Evolutionary conservation across 2,888 invertebrate genomes (phyloP), one percentile per base, ranked within the genome.

Genomic region (Tachina grossa): DNA sequence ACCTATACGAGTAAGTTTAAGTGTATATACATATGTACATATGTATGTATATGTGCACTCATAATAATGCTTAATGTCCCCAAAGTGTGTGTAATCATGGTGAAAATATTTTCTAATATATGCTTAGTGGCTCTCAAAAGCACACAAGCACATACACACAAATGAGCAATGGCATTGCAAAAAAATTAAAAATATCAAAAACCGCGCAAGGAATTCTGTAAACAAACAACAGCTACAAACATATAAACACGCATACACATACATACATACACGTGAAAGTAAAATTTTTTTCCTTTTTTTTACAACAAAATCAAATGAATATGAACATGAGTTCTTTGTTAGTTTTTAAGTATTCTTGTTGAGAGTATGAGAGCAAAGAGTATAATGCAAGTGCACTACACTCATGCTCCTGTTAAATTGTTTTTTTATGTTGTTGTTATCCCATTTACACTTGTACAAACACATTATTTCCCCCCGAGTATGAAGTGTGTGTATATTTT

Each of bases 81-180:
- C 71, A 71, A 82, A 76, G 82, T 82, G 82, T 65, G 82, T 76
- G 76, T 71, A 82, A 71, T 82, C 76, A 82, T 65, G 49, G 8
- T 43, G 76, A 82, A 82, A 71, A 71, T 76, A 71, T 77, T 71
- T 82, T 82, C 65, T 82, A 82, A 82, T 82, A 31, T 76, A 71
- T 82, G 76, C 76, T 76, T 49, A 82, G 82, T 77, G 82, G 76
- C 76, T 76, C 22, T 45, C 69, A 71, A 49, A 57, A 47, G 41
- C 69, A 57, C 57, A 71, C 51, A 68, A n/a, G 71, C 43, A 41
- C 65, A 51, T 41, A 11, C 45, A 55, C 10, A 63, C 41, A 82
- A 82, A 55, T 82, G 76, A 82, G 82, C 82, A 76, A 51, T 57
- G 51, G 19, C 55, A 31, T 14, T 31, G 16, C 68, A 81, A 59